A percentile compares a stretch with the other conserved stretches of the same genome.
Conservation (phyloP, 2,888 invertebrate genomes). For the Drosophila antonietae region DNA sequence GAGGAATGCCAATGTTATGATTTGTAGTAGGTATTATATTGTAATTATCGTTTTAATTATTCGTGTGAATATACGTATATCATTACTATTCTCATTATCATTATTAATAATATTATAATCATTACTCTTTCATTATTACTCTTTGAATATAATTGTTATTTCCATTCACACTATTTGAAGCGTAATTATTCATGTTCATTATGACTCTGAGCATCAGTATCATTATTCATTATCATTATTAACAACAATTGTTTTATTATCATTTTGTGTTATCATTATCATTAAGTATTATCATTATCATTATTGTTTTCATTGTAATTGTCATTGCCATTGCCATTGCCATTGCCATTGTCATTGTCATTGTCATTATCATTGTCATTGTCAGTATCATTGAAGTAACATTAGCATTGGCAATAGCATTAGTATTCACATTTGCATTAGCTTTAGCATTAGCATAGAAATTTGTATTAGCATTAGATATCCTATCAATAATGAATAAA, state of each 20-base stretch:
- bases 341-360: constrained; percentile 12
- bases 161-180: not conserved
- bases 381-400: not conserved
- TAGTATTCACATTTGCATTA: not conserved
- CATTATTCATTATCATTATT: not conserved
- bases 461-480: not conserved
- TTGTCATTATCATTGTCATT: constrained; percentile 14
- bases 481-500: too few species aligned
- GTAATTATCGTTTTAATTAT: not conserved
- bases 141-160: not conserved
- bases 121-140: not conserved
- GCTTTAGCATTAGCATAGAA: not conserved
- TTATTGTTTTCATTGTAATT: constrained; percentile 5
- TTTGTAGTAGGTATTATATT: not conserved
- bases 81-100: not conserved
- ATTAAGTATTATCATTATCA: not conserved
- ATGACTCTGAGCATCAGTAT: not conserved
- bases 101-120: not conserved
- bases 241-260: too few species aligned
- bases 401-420: not conserved
- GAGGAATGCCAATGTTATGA: not conserved
- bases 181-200: not conserved
- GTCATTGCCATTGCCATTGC: constrained; percentile 12
- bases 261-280: not conserved
- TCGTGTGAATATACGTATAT: too few species aligned